Conservation (phyloP, 1,140 invertebrate genomes). For the Scaptomyza graminum region DNA sequence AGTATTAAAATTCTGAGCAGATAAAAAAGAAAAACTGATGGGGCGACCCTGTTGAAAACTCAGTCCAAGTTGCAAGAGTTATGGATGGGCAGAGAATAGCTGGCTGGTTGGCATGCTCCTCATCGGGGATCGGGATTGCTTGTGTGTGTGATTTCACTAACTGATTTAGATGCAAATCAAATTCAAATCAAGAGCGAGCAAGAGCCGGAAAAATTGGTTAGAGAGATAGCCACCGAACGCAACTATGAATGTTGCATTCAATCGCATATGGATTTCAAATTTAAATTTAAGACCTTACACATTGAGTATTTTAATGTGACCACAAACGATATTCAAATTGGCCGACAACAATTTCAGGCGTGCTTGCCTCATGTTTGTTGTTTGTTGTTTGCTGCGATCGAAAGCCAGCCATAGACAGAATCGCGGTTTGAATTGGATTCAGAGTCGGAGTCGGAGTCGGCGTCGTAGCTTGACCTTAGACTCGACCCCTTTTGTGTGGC, state of each 20-base stretch:
- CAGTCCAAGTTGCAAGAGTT: conserved; percentile 65
- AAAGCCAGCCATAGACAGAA: conserved; percentile 24
- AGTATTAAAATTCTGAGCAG: conserved; percentile 71
- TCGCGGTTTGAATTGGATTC: conserved; percentile 26
- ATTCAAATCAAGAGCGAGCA: conserved; percentile 70
- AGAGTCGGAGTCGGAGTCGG: conserved; percentile 23
- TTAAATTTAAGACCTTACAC: conserved; percentile 82
- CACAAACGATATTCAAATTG: conserved; percentile 73
- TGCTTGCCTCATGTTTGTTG: conserved; percentile 16
- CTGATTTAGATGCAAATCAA: conserved; percentile 82
- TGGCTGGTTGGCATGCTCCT: conserved; percentile 33
- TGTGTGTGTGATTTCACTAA: conserved; percentile 57
- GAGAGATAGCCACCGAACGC: conserved; percentile 37
- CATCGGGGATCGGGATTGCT: conserved; percentile 9
- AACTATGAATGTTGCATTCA: conserved; percentile 80
- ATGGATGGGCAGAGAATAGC: conserved; percentile 44
- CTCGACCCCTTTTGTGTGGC: conserved; percentile 66
- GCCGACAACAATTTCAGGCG: conserved; percentile 31
- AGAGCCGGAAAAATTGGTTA: conserved; percentile 45
- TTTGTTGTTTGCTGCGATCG: not conserved
- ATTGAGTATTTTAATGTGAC: conserved; percentile 82
- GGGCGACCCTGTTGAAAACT: conserved; percentile 57
- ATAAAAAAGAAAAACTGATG: conserved; percentile 28
- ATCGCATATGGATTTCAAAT: conserved; percentile 82
- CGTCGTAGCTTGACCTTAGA: conserved; percentile 56